Conservation (phyloP, 2,797 vertebrate genomes). For the Sparus aurata region DNA sequence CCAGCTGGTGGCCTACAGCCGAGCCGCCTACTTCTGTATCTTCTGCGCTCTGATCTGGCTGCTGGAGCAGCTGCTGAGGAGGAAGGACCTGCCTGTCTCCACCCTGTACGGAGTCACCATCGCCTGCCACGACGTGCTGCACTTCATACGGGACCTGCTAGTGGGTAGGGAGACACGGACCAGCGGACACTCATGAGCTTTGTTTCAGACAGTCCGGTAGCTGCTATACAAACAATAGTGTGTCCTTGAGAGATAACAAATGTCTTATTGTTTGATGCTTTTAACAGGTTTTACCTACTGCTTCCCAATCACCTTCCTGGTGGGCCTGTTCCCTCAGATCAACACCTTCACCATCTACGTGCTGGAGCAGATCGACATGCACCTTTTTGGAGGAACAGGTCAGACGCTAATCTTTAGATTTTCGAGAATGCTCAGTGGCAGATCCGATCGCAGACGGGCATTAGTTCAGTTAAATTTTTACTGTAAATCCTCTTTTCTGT, state of each 20-base stretch:
- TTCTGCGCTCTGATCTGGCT: constrained; percentile 96
- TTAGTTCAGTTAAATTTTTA: neutral
- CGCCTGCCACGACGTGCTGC: constrained; percentile 89
- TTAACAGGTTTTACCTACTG: constrained; percentile 93
- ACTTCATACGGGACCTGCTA: constrained; percentile 88
- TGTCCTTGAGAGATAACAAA: neutral
- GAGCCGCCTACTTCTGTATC: constrained; percentile 96
- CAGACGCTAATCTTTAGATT: neutral
- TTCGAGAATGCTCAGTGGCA: neutral
- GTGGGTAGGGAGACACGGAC: constrained; percentile 86
- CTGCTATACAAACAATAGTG: neutral
- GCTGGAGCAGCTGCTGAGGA: constrained; percentile 91
- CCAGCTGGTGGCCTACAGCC: constrained; percentile 96
- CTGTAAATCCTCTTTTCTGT: neutral
- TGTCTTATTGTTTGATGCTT: constrained; percentile 33
- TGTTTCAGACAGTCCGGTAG: neutral
- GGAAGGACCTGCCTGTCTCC: constrained; percentile 87
- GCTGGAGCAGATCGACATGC: constrained; percentile 96
- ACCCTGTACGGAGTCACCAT: constrained; percentile 92
- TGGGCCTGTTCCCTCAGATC: constrained; percentile 98
- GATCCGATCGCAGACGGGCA: neutral
- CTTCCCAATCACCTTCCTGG: constrained; percentile 95
- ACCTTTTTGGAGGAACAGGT: constrained; percentile 98
- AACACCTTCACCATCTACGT: constrained; percentile 97
- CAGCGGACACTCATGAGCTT: neutral